phyloP scores from a whole-genome alignment of 1,140 invertebrate genomes.

The Arion vulgaris region DNA sequence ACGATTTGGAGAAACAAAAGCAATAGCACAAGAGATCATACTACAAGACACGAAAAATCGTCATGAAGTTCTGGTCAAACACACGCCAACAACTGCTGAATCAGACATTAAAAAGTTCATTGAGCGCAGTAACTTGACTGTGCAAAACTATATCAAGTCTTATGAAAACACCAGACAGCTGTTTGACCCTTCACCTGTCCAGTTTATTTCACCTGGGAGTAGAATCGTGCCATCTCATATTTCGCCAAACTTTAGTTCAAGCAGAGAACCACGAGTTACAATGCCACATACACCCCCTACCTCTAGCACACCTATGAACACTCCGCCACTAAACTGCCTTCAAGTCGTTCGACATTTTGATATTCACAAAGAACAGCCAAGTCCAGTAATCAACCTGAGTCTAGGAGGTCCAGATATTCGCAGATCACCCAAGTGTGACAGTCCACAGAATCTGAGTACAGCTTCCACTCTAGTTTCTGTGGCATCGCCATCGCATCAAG shows the following conservation, averaged over 20 bases:
- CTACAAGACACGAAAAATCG: slow-evolving; percentile 76
- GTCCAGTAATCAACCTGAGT: slow-evolving; percentile 23
- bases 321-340: slow-evolving; percentile 87
- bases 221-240: slow-evolving; percentile 57
- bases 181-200: slow-evolving; percentile 59
- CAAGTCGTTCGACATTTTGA: slow-evolving; percentile 75
- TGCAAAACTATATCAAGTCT: slow-evolving; percentile 67
- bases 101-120: slow-evolving; percentile 78
- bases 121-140: slow-evolving; percentile 72
- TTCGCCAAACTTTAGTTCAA: slow-evolving; percentile 52
- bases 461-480: too few species aligned
- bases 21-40: slow-evolving; percentile 85
- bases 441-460: slow-evolving; percentile 66
- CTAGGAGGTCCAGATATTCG: slow-evolving; percentile 14
- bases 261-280: slow-evolving; percentile 47
- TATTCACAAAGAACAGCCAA: slow-evolving; percentile 6
- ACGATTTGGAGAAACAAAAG: slow-evolving; percentile 86
- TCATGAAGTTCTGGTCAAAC: slow-evolving; percentile 66
- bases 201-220: slow-evolving; percentile 51
- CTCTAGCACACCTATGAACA: slow-evolving; percentile 65
- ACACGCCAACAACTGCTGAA: slow-evolving; percentile 70
- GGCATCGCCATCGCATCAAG: slow-evolving; percentile 41
- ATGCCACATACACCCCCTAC: slow-evolving; percentile 54
- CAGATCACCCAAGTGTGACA: slow-evolving; percentile 57
- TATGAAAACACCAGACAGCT: slow-evolving; percentile 57